These are phyloP conservation scores for Agrotis clavis DNA, from an alignment of 2,888 invertebrate species.

Conservation along the genomic window DNA sequence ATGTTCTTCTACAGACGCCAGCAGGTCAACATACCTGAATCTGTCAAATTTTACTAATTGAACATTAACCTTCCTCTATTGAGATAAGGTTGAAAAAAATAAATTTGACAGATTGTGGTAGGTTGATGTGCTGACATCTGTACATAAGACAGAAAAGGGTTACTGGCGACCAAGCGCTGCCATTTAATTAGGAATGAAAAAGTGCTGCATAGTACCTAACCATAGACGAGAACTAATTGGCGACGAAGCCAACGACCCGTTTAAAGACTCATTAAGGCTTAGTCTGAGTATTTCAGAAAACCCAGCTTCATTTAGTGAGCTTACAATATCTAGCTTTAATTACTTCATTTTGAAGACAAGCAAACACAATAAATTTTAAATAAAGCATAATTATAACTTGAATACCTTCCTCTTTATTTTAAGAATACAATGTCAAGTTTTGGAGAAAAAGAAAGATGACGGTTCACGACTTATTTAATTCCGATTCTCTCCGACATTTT, in stretches of 20 bases:
- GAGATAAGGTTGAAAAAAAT: too few species aligned
- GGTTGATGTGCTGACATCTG: too few species aligned
- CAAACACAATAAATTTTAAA: slow-evolving; percentile 18
- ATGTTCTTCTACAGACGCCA: neutral
- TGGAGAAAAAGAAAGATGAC: neutral
- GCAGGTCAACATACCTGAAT: too few species aligned
- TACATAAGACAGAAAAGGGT: neutral
- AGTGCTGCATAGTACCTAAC: neutral
- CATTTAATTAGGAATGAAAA: slow-evolving; percentile 48
- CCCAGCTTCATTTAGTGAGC: slow-evolving; percentile 59
- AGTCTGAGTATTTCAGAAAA: slow-evolving; percentile 40
- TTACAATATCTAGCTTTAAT: slow-evolving; percentile 29
- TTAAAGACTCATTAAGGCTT: slow-evolving; percentile 53
- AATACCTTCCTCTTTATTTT: neutral
- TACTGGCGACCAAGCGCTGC: slow-evolving; percentile 7
- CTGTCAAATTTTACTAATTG: too few species aligned
- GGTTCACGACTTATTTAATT: slow-evolving; percentile 30
- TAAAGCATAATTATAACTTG: neutral
- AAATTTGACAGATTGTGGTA: too few species aligned
- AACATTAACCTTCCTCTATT: too few species aligned
- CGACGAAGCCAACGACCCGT: slow-evolving; percentile 47
- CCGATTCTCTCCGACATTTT: slow-evolving; percentile 21
- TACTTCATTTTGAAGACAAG: slow-evolving; percentile 27
- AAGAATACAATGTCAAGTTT: neutral
- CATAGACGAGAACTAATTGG: slow-evolving; percentile 50